These are phyloP conservation scores for Staurois parvus DNA, from an alignment of 2,797 vertebrate species.

Conservation along the genomic window DNA sequence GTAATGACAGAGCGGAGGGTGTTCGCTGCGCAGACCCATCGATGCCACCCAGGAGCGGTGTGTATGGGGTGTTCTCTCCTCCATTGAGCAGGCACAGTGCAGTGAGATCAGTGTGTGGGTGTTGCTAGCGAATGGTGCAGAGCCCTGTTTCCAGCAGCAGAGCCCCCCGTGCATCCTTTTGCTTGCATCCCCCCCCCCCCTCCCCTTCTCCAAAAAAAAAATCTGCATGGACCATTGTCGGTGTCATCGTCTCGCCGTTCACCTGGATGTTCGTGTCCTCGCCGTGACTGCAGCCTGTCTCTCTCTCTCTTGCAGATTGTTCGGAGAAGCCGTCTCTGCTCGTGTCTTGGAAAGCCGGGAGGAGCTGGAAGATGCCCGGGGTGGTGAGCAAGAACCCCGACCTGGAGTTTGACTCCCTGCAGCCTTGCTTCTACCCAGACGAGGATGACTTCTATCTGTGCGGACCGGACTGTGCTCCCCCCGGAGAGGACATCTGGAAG, in stretches of 20 bases:
- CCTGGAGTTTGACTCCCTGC: constrained; percentile 96
- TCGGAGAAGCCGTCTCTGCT: constrained; percentile 36
- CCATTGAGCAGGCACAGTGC: constrained; percentile 27
- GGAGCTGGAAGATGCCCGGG: constrained; percentile 85
- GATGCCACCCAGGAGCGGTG: not conserved
- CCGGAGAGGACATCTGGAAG: constrained; percentile 99
- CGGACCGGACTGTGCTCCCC: constrained; percentile 93
- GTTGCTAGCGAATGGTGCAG: constrained; percentile 50
- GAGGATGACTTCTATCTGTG: constrained; percentile 98
- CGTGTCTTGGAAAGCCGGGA: constrained; percentile 44
- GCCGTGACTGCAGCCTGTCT: not conserved
- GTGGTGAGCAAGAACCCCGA: constrained; percentile 93
- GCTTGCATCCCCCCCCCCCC: constrained; percentile 20
- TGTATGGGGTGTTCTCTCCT: not conserved
- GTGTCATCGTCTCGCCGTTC: not conserved
- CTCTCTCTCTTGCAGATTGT: constrained; percentile 64
- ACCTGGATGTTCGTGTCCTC: not conserved
- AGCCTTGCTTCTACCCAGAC: constrained; percentile 97
- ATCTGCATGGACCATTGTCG: constrained; percentile 34
- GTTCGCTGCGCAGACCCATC: not conserved
- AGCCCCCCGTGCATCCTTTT: constrained; percentile 31
- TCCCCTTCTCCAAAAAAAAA: not conserved
- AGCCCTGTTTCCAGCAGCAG: constrained; percentile 25
- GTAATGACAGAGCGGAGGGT: too few relatives aligned
- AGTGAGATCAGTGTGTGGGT: constrained; percentile 41